Percentiles rank a stretch among this genome's conserved stretches.
phyloP scores from a whole-genome alignment of 2,113 vertebrate genomes.

The Grammomys surdaster region DNA sequence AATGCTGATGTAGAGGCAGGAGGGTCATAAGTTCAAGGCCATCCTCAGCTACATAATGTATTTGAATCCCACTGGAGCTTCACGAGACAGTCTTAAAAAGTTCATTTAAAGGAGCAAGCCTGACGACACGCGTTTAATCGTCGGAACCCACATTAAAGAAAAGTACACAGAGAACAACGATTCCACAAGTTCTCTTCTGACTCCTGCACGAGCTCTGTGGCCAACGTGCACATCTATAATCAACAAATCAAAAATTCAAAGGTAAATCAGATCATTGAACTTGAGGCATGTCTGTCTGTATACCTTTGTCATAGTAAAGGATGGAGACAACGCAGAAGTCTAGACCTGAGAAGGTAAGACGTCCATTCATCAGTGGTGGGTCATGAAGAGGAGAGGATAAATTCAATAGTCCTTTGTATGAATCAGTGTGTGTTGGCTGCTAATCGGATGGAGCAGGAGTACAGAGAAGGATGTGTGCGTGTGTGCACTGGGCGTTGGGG shows the following conservation, averaged over 20 bases:
- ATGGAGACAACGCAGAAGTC: not conserved
- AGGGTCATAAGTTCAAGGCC: not conserved
- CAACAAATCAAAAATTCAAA: not conserved
- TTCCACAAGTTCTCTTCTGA: not conserved
- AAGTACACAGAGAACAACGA: not conserved
- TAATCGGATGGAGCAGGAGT: too few relatives aligned
- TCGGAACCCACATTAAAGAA: not conserved
- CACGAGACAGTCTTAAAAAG: not conserved
- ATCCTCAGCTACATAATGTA: not conserved
- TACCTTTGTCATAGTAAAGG: slow-evolving; percentile 17
- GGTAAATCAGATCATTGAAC: not conserved
- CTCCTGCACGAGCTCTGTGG: not conserved
- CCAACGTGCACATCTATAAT: not conserved
- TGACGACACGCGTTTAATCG: not conserved
- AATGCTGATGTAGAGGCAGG: not conserved
- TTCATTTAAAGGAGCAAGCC: not conserved
- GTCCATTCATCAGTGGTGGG: not conserved
- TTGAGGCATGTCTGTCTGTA: not conserved
- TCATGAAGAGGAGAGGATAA: not conserved
- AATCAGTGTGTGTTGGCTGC: not conserved
- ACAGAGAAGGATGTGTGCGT: not conserved
- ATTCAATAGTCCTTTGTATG: not conserved
- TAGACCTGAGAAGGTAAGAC: not conserved
- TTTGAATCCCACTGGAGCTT: not conserved
- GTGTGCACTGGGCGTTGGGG: not conserved